These are phyloP conservation scores for Cinara cedri DNA, from an alignment of 2,888 invertebrate genomes.

Conservation along the genomic window DNA sequence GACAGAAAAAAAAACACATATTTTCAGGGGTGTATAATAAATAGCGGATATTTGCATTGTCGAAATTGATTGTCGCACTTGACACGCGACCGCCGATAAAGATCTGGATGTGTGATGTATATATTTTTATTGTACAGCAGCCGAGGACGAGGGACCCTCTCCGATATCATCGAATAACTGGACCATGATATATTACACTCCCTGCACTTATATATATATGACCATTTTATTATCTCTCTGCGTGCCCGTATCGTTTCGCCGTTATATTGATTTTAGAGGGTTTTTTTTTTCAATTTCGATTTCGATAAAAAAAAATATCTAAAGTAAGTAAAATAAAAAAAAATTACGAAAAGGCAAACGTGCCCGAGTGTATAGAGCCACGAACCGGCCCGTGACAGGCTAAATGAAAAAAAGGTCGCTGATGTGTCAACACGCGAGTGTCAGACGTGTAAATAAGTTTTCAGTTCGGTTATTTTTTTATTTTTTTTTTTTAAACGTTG, in stretches of 20 bases:
- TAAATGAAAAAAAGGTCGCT: constrained; percentile 56
- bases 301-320: too few relatives aligned
- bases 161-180: constrained; percentile 23
- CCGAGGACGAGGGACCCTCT: constrained; percentile 2
- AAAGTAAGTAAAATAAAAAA: too few relatives aligned
- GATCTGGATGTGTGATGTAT: constrained; percentile 48
- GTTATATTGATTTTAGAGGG: constrained; percentile 50
- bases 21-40: not conserved
- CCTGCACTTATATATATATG: not conserved
- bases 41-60: constrained; percentile 46
- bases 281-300: not conserved
- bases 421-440: constrained; percentile 53
- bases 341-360: constrained; percentile 43
- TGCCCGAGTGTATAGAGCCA: not conserved
- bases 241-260: constrained; percentile 42
- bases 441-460: constrained; percentile 54
- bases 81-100: constrained; percentile 51
- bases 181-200: not conserved
- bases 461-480: constrained; percentile 12
- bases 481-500: constrained; percentile 45
- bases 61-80: constrained; percentile 49
- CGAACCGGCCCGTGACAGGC: constrained; percentile 41
- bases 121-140: constrained; percentile 43
- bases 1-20: constrained; percentile 10
- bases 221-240: constrained; percentile 35